Conservation (phyloP, 2,888 invertebrate genomes). For the Monopis laevigella region DNA sequence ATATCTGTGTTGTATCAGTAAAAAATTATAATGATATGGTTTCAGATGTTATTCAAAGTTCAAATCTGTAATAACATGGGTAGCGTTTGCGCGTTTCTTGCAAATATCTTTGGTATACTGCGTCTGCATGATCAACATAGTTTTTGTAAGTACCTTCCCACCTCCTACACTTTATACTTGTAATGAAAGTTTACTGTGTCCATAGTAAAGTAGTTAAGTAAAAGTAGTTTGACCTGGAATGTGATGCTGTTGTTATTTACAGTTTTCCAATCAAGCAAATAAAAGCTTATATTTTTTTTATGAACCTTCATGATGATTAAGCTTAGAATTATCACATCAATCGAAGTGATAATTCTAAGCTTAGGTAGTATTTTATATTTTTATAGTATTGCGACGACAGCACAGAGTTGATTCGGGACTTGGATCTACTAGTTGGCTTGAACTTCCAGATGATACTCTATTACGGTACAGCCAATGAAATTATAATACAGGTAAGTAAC, state of each 20-base stretch:
- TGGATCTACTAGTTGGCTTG: constrained; percentile 28
- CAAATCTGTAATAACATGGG: not conserved
- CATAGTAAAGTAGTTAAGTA: too few species aligned
- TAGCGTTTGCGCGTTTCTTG: not conserved
- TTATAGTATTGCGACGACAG: constrained; percentile 33
- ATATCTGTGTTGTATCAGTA: constrained; percentile 33
- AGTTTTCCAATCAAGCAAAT: too few species aligned
- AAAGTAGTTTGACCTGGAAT: too few species aligned
- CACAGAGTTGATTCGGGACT: constrained; percentile 27
- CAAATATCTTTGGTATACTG: not conserved
- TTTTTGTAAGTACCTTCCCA: constrained; percentile 30
- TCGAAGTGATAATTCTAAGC: not conserved
- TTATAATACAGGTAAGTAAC: constrained; percentile 33
- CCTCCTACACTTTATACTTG: too few species aligned
- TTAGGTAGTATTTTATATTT: constrained; percentile 16
- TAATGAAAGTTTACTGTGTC: too few species aligned
- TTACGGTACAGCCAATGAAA: constrained; percentile 45
- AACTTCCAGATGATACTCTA: constrained; percentile 38
- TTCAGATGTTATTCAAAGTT: not conserved
- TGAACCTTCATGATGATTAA: too few species aligned
- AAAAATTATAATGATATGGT: constrained; percentile 23
- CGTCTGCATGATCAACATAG: constrained; percentile 25
- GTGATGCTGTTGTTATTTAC: too few species aligned
- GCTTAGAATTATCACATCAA: not conserved
- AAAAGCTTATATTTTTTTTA: too few species aligned